Conservation (phyloP, 2,113 vertebrate genomes). For the Lanius collurio region DNA sequence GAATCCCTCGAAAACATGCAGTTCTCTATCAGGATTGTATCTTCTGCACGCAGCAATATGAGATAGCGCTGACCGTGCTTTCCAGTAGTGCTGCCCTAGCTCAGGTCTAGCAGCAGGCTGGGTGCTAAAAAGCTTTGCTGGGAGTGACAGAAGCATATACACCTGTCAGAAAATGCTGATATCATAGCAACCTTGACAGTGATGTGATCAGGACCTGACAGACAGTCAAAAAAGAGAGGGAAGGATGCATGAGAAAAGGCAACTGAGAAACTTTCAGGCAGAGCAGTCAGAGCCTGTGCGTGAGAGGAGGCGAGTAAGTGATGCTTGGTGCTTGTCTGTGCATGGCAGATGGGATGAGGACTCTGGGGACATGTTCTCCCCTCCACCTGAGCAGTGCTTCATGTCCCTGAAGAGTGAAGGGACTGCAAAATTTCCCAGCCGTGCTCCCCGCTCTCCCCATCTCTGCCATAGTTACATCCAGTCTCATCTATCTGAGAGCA, state of each 20-base stretch:
- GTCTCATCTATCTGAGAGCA: neutral
- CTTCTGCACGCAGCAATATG: neutral
- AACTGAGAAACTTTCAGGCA: neutral
- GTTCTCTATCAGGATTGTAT: neutral
- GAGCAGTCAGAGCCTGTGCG: neutral
- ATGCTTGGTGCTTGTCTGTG: neutral
- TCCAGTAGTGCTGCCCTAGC: neutral
- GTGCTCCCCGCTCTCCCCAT: neutral
- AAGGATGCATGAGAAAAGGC: neutral
- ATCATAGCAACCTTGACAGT: slow-evolving; percentile 4
- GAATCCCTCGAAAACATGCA: neutral
- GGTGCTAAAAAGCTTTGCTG: slow-evolving; percentile 24
- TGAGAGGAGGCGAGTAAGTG: neutral
- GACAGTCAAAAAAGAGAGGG: neutral
- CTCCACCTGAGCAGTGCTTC: neutral
- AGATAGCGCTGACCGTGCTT: neutral
- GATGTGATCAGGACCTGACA: slow-evolving; percentile 43
- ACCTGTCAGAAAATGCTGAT: slow-evolving; percentile 21
- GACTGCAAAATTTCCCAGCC: neutral
- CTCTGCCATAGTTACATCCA: neutral
- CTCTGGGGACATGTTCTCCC: neutral
- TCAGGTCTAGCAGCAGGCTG: neutral
- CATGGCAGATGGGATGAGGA: neutral
- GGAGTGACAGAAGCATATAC: slow-evolving; percentile 17
- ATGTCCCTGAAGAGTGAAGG: neutral